phyloP scores from a whole-genome alignment of 2,797 vertebrate species.

The Erethizon dorsatum region DNA sequence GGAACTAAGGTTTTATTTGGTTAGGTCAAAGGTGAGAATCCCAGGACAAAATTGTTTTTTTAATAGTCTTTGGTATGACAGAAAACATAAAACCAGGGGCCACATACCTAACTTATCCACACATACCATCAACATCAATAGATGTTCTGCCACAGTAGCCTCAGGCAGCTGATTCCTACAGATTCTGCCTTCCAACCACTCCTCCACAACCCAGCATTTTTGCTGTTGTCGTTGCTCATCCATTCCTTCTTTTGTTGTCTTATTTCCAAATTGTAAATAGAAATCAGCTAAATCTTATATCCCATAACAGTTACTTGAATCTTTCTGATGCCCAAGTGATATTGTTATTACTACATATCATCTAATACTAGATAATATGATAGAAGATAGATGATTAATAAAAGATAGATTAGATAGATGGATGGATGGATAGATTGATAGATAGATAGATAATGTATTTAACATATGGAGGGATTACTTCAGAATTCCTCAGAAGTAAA shows the following conservation, averaged over 20 bases:
- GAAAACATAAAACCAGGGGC: slow-evolving; percentile 73
- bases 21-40: slow-evolving; percentile 76
- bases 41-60: slow-evolving; percentile 63
- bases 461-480: neutral
- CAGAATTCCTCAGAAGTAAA: slow-evolving; percentile 24
- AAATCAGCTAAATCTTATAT: slow-evolving; percentile 43
- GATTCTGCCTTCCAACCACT: neutral
- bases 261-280: slow-evolving; percentile 27
- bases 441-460: neutral
- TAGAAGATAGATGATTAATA: neutral
- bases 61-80: slow-evolving; percentile 73
- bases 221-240: neutral
- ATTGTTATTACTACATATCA: slow-evolving; percentile 3
- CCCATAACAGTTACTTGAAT: slow-evolving; percentile 5
- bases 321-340: slow-evolving; percentile 35
- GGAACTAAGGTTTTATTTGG: slow-evolving; percentile 57
- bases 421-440: neutral
- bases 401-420: neutral
- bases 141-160: neutral
- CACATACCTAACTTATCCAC: slow-evolving; percentile 77
- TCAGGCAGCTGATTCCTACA: neutral
- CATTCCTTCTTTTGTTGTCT: slow-evolving; percentile 24
- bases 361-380: neutral
- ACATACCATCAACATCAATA: slow-evolving; percentile 65
- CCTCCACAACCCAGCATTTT: neutral